phyloP scores from a whole-genome alignment of 2,113 vertebrate genomes.

The Oxygymnocypris stewartii region DNA sequence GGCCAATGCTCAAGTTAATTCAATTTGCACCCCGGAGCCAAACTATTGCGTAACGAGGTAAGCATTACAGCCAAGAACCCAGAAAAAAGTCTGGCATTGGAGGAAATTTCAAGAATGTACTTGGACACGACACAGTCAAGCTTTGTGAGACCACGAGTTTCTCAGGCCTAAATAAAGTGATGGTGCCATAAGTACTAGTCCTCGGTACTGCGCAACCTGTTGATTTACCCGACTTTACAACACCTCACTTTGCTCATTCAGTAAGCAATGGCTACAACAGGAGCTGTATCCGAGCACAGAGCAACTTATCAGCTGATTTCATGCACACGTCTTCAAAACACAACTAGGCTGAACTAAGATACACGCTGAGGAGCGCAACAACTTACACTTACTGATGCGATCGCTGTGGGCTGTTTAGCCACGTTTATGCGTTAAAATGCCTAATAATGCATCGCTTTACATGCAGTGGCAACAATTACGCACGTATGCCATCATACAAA shows the following conservation, averaged over 20 bases:
- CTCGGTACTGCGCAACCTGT: constrained; percentile 24
- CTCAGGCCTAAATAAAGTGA: constrained; percentile 1
- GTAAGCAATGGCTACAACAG: background rate
- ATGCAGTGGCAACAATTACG: background rate
- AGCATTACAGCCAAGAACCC: constrained; percentile 12
- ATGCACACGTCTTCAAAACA: background rate
- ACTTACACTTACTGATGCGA: background rate
- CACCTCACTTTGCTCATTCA: constrained; percentile 3
- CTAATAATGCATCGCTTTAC: background rate
- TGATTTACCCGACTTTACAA: constrained; percentile 16
- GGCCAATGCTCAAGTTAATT: background rate
- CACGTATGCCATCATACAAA: background rate
- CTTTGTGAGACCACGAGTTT: constrained; percentile 16
- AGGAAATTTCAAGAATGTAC: background rate
- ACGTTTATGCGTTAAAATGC: background rate
- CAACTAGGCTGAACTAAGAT: background rate
- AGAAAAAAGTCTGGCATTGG: background rate
- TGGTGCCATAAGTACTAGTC: background rate
- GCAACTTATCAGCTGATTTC: background rate
- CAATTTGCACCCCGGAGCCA: background rate
- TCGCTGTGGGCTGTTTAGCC: background rate
- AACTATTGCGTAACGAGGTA: constrained; percentile 11
- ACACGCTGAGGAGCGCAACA: background rate
- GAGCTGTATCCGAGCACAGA: background rate
- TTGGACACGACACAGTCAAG: background rate